These are phyloP conservation scores for Euura saliciscinereae DNA, from an alignment of 1,140 invertebrate genomes.

Conservation along the genomic window DNA sequence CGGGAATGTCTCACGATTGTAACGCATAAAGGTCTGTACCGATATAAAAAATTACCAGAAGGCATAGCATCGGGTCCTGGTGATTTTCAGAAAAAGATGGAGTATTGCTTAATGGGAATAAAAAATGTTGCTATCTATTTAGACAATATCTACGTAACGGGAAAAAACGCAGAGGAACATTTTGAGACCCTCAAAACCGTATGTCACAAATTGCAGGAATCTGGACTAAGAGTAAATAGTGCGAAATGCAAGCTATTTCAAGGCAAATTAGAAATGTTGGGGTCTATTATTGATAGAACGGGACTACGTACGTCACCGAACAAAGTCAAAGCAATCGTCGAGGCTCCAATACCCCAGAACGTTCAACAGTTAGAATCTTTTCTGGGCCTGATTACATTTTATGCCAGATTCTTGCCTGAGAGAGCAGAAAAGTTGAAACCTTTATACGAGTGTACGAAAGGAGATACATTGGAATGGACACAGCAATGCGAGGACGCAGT, in stretches of 20 bases:
- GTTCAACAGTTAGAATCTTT: constrained; percentile 28
- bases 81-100: constrained; percentile 53
- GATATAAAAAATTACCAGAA: constrained; percentile 38
- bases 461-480: constrained; percentile 27
- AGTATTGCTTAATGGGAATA: constrained; percentile 38
- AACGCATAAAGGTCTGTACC: constrained; percentile 39
- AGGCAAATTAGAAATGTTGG: constrained; percentile 7
- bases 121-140: constrained; percentile 30
- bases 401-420: constrained; percentile 29
- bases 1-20: constrained; percentile 17
- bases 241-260: constrained; percentile 22
- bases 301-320: constrained; percentile 5
- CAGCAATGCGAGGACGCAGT: constrained; percentile 32
- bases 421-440: constrained; percentile 15
- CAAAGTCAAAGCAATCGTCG: constrained; percentile 22
- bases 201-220: constrained; percentile 25
- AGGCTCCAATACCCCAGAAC: constrained; percentile 25
- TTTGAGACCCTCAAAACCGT: constrained; percentile 25
- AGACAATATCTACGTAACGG: constrained; percentile 47
- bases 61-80: constrained; percentile 44
- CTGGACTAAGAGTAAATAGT: constrained; percentile 25
- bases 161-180: constrained; percentile 32
- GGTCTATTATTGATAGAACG: constrained; percentile 3
- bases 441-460: constrained; percentile 19
- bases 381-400: constrained; percentile 36